A percentile compares a stretch with the other conserved stretches of the same genome.
Evolutionary conservation across 2,113 vertebrate genomes (phyloP).

Genomic region (Benitochromis conjunctus): DNA sequence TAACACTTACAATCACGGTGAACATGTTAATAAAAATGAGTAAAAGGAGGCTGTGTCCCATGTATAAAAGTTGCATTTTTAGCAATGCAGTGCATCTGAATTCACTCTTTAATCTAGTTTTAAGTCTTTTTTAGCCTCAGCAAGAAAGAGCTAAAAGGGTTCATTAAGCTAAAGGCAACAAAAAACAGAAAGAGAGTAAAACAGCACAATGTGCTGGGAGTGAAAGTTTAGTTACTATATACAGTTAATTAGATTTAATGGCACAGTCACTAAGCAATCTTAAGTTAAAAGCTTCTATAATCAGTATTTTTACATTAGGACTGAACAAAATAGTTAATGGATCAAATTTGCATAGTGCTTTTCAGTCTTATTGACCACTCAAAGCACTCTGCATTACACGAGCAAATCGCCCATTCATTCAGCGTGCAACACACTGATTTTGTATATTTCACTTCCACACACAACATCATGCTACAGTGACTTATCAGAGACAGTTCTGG

Average conservation of each 20-base stretch:
- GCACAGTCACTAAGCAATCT: neutral
- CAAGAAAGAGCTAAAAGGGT: neutral
- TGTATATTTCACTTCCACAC: neutral
- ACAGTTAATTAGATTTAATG: neutral
- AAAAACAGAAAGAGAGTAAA: neutral
- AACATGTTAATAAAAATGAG: neutral
- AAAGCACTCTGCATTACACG: neutral
- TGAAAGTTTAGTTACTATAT: neutral
- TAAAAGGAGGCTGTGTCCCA: neutral
- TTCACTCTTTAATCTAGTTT: neutral
- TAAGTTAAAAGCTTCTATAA: neutral
- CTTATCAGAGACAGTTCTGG: neutral
- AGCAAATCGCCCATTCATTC: neutral
- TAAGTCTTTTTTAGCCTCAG: neutral
- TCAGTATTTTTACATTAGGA: neutral
- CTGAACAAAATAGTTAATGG: neutral
- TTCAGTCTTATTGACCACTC: neutral
- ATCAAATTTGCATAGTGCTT: neutral
- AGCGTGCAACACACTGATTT: neutral
- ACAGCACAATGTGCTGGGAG: neutral
- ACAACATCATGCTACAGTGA: neutral
- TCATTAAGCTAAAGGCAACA: neutral
- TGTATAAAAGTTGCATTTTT: neutral
- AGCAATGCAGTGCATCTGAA: neutral
- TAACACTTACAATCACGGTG: neutral